Conservation (phyloP, 2,888 invertebrate species). For the Hydraecia micacea region DNA sequence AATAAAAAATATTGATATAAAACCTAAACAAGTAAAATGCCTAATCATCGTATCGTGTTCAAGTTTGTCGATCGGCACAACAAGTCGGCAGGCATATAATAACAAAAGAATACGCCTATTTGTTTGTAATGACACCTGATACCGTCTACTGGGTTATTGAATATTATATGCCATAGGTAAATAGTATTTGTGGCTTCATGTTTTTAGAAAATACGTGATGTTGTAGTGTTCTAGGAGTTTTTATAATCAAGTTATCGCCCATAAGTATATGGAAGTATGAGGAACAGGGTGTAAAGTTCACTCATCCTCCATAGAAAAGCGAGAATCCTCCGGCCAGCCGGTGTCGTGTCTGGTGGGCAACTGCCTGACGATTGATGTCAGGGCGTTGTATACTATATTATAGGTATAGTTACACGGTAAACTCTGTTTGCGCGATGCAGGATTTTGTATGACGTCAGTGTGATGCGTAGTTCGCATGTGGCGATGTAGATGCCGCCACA, state of each 20-base stretch:
- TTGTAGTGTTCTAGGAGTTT: not conserved
- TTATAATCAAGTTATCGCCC: not conserved
- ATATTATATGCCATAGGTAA: constrained; percentile 13
- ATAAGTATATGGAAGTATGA: not conserved
- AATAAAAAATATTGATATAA: constrained; percentile 13
- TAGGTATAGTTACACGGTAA: too few species aligned
- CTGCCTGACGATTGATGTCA: too few species aligned
- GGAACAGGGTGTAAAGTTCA: too few species aligned
- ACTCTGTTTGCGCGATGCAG: too few species aligned
- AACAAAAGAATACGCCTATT: constrained; percentile 17
- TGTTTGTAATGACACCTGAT: constrained; percentile 38
- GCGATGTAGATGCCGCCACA: too few species aligned
- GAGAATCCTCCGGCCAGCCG: too few species aligned
- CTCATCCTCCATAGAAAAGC: too few species aligned
- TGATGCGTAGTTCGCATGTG: too few species aligned
- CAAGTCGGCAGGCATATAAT: not conserved
- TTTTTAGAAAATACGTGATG: not conserved
- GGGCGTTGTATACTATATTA: too few species aligned
- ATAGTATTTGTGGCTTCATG: constrained; percentile 6
- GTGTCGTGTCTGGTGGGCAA: too few species aligned
- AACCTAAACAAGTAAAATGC: not conserved
- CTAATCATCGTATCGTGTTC: not conserved
- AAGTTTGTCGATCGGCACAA: constrained; percentile 9
- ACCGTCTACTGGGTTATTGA: constrained; percentile 2
- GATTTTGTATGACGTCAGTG: too few species aligned